Conservation (phyloP, 35 echinoderm and acorn worm species). For the Anneissia japonica region DNA sequence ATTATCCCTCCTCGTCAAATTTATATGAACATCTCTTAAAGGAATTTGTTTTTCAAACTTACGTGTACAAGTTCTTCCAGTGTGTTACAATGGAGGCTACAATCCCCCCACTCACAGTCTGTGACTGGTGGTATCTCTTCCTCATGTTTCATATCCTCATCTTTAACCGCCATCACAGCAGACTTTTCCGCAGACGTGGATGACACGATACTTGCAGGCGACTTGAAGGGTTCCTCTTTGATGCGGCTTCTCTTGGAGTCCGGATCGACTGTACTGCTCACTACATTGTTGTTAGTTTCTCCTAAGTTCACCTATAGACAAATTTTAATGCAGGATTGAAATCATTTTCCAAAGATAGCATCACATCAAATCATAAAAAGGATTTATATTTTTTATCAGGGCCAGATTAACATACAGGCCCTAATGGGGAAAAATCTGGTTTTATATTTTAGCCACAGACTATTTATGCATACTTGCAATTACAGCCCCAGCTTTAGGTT, state of each 20-base stretch:
- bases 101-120: conserved; percentile 88
- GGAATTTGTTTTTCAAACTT: no score
- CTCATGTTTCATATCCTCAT: conserved; percentile 43
- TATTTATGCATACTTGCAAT: no score
- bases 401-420: no score
- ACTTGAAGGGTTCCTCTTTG: conserved; percentile 5
- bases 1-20: no score
- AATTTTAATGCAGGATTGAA: no score
- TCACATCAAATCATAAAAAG: no score
- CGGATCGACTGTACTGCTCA: conserved; percentile 70
- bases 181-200: conserved; percentile 63
- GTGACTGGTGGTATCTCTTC: conserved; percentile 42
- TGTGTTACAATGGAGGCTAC: conserved; percentile 62
- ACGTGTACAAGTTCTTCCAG: conserved; percentile 96
- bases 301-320: conserved; percentile 29
- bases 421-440: no score
- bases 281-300: conserved; percentile 78
- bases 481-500: no score
- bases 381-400: no score
- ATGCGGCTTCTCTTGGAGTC: conserved; percentile 34
- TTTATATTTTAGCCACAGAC: no score
- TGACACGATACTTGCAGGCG: conserved; percentile 45
- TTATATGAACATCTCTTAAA: no score
- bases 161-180: conserved; percentile 39
- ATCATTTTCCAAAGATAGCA: no score